phyloP scores from a whole-genome alignment of 2,888 invertebrate genomes.

The Gisinianus flammeolus region DNA sequence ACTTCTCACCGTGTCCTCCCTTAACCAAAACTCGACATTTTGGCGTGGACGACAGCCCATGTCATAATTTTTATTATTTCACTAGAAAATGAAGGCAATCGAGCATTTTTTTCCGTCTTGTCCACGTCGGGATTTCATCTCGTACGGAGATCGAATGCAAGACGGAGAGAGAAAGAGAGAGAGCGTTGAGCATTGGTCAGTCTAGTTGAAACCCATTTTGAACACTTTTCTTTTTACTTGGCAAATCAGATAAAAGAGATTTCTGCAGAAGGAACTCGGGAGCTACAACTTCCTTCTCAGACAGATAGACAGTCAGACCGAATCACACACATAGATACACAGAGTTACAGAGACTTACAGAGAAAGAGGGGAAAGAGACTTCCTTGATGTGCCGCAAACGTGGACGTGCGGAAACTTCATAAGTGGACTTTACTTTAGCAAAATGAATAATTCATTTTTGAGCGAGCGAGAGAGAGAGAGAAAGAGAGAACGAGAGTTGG shows the following conservation, averaged over 20 bases:
- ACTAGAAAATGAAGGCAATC: no score
- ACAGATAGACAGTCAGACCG: background rate
- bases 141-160: no score
- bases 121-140: no score
- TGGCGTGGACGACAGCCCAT: no score
- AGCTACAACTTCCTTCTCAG: background rate
- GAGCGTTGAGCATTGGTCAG: background rate
- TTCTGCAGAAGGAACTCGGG: background rate
- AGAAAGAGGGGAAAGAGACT: constrained; percentile 12
- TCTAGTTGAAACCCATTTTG: background rate
- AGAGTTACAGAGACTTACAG: background rate
- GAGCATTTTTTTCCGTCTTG: constrained; percentile 15
- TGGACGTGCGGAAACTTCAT: constrained; percentile 47
- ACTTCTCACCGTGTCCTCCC: constrained; percentile 23
- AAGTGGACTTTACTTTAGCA: constrained; percentile 45
- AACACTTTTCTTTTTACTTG: background rate
- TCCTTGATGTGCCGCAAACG: constrained; percentile 36
- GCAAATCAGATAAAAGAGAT: constrained; percentile 11
- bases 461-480: constrained; percentile 15
- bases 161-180: background rate
- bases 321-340: background rate
- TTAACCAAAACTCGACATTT: no score
- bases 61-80: no score
- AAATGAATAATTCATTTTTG: constrained; percentile 53
- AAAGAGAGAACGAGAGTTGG: background rate